A percentile compares a stretch with the other conserved stretches of the same genome.
Conservation (phyloP, 2,113 vertebrate species). For the Clarias magur region DNA sequence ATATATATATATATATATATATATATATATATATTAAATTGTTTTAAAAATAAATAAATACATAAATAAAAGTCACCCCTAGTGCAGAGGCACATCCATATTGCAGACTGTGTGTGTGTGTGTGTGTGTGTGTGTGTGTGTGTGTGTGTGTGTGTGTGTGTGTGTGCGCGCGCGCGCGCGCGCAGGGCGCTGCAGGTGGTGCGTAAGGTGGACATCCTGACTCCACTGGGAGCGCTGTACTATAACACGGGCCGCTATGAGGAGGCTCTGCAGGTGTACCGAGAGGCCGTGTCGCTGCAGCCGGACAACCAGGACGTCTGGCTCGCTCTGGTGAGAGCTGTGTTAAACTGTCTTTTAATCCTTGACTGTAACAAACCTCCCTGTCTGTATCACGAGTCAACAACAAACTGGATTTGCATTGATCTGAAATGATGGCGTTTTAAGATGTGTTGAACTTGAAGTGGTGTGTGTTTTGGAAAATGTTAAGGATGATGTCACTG, state of each 20-base stretch:
- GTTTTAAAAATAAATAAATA: too few species aligned
- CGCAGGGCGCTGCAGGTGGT: constrained; percentile 85
- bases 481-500: background rate
- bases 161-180: background rate
- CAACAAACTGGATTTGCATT: background rate
- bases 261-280: constrained; percentile 87
- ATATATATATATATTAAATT: too few species aligned
- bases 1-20: too few species aligned
- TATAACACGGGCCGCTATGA: constrained; percentile 92
- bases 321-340: constrained; percentile 84
- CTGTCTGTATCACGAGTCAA: background rate
- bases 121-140: constrained; percentile 17
- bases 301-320: constrained; percentile 83
- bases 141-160: constrained; percentile 12
- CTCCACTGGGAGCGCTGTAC: constrained; percentile 89
- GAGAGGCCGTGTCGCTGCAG: constrained; percentile 80
- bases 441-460: background rate
- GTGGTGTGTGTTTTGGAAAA: background rate
- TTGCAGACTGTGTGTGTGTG: background rate
- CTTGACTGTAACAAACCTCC: background rate
- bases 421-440: background rate
- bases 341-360: background rate
- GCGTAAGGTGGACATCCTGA: constrained; percentile 83
- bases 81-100: background rate
- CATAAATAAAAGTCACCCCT: background rate